Evolutionary conservation across 2,113 vertebrate genomes (phyloP).

Genomic region (Cololabis saira): DNA sequence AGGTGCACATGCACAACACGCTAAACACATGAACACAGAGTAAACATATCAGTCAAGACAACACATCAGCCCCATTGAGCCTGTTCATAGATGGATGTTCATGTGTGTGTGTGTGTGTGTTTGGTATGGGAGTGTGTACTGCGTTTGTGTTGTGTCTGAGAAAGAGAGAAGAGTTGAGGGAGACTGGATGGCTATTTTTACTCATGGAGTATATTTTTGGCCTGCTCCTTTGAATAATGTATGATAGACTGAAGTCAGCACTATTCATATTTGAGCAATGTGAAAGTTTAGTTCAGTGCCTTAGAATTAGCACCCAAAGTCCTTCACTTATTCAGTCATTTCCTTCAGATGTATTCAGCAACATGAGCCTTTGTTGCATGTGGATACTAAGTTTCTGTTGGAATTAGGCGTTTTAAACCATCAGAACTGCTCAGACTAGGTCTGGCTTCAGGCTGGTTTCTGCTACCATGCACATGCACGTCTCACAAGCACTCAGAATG

Average conservation of each 20-base stretch:
- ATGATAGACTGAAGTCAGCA: conserved; percentile 56
- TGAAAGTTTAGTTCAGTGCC: conserved; percentile 6
- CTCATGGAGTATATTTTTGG: conserved; percentile 53
- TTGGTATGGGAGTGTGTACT: not conserved
- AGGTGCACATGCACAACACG: no score
- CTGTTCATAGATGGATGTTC: not conserved
- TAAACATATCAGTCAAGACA: no score
- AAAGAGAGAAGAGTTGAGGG: not conserved
- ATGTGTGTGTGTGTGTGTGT: not conserved
- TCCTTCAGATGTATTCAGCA: not conserved
- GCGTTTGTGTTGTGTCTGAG: not conserved
- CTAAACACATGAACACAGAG: no score
- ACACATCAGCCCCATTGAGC: no score
- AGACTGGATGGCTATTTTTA: conserved; percentile 51
- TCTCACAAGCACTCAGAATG: conserved; percentile 4
- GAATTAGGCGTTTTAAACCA: not conserved
- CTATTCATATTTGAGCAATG: conserved; percentile 24
- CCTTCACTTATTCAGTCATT: not conserved
- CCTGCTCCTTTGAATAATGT: conserved; percentile 58
- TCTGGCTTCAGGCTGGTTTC: not conserved
- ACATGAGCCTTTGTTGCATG: not conserved
- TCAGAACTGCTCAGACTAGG: not conserved
- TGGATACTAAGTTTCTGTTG: not conserved
- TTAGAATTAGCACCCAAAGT: not conserved
- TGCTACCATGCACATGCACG: conserved; percentile 25